Evolutionary conservation across 1,140 invertebrate genomes (phyloP).

Genomic region (Nymphalis io): DNA sequence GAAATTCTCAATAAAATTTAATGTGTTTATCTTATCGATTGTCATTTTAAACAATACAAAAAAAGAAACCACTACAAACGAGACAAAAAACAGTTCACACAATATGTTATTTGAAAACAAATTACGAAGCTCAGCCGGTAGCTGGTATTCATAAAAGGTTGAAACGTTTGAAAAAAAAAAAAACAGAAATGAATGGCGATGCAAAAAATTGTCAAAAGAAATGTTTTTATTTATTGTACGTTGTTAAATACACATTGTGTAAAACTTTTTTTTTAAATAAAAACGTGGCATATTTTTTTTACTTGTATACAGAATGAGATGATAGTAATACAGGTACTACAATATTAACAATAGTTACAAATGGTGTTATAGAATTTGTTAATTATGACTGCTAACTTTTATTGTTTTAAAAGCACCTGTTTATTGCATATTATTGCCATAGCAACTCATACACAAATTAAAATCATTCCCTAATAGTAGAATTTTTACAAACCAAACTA

Average conservation of each 20-base stretch:
- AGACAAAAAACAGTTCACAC: conserved; percentile 14
- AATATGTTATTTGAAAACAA: conserved; percentile 28
- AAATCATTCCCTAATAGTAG: not conserved
- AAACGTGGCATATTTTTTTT: no score
- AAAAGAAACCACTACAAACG: conserved; percentile 22
- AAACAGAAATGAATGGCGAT: not conserved
- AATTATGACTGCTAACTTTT: no score
- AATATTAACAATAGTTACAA: no score
- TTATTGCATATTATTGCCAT: not conserved
- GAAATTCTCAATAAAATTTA: not conserved
- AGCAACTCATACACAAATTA: not conserved
- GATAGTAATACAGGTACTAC: no score
- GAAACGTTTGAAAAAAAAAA: conserved; percentile 19
- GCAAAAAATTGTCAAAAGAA: conserved; percentile 28
- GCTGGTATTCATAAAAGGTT: conserved; percentile 23
- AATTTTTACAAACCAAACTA: not conserved
- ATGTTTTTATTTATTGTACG: conserved; percentile 16
- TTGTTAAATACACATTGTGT: conserved; percentile 8
- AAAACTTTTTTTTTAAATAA: no score
- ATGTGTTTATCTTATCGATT: not conserved
- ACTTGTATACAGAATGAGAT: no score
- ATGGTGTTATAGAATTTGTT: no score
- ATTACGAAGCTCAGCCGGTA: conserved; percentile 31
- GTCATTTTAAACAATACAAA: conserved; percentile 3
- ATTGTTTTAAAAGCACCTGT: no score